Evolutionary conservation across 2,888 invertebrate genomes (phyloP), one percentile per base, ranked within the genome.

Genomic region (Nesidiocoris tenuis): DNA sequence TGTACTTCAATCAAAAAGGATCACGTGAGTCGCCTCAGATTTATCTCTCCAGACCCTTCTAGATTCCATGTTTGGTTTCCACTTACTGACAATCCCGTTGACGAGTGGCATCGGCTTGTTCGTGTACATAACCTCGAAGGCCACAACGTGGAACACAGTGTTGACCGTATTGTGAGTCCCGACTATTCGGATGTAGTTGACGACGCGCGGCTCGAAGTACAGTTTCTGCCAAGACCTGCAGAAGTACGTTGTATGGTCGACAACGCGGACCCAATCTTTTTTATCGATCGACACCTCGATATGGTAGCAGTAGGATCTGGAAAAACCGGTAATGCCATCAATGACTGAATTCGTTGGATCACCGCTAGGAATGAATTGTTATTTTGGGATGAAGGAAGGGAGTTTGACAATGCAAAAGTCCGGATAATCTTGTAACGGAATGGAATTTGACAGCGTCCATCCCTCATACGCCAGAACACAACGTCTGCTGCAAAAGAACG

Each of bases 211-310:
- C 80, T 90, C 89, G 85, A 99, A 99, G 86, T 94, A 96, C 66
- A 99, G 88, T 83, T 90, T 91, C 86, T 99, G 99, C 95, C 96
- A 97, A 18, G 97, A 97, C 77, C 99, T 90, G 84, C 99, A 99
- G 83, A 91, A 91, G 86, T 93, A 96, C 79, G 90, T 87, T 79
- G 93, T 91, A 86, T 98, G 93, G 85, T 99, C 98, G 78, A 98
- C 89, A 74, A 99, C 91, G 77, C 92, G 89, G 78, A 93, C 90
- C 97, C 98, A 99, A 84, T 97, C 94, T 83, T 91, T 91, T 84
- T 95, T 92, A 86, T 98, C 96, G 85, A 96, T 94, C 0, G 96
- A 97, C 24, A 96, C 94, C 84, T 95, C 96, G 81, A 96, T 91
- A 81, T 90, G 95, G 85, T 96, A 96, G 2, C 91, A 91, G 85